Base-by-base conservation (phyloP, 2,797 vertebrate species). In the Cheracebus regulus region DNA sequence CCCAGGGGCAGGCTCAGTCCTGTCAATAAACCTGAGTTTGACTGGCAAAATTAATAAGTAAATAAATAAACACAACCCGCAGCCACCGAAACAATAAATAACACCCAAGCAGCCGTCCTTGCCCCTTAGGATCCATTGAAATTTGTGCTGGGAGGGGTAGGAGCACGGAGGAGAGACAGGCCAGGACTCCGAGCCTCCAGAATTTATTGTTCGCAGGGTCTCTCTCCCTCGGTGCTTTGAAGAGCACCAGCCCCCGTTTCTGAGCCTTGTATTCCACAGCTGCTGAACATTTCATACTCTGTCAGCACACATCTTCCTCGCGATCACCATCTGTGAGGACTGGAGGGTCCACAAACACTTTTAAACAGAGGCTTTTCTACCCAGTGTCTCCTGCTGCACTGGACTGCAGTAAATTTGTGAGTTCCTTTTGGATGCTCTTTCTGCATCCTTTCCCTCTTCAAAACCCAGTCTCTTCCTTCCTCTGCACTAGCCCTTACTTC, bases 11-110 rank as follows among this genome's bases (percentile, higher is more conserved):
- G 97, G 96, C 98, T 82, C 36, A 4, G 36, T 50, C 96, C 93
- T 98, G 97, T 97, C 98, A 98, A 97, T 98, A 98, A 97, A 91
- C 88, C 95, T 48, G 93, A 92, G 90, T 96, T 93, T 94, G 97
- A 97, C 30, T 84, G 76, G 96, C 81, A 92, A 97, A 97, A 91
- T 92, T 95, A 92, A 93, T 89, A 96, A 94, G 88, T 79, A 96
- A 96, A 96, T 96, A 97, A 94, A 94, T 64, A 94, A 97, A 96
- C 95, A 97, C 64, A 84, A 84, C 72, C 67, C 22, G 13, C 13
- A 84, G 83, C 41, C 67, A 90, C 39, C 33, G 0, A 64, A 88
- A 80, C 78, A 79, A 41, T 58, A 87, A 80, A 61, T 55, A 90
- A 73, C 67, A 91, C 39, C 24, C 58, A 17, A 75, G 17, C 28